phyloP scores from a whole-genome alignment of 2,113 vertebrate species.

The Rissa tridactyla region DNA sequence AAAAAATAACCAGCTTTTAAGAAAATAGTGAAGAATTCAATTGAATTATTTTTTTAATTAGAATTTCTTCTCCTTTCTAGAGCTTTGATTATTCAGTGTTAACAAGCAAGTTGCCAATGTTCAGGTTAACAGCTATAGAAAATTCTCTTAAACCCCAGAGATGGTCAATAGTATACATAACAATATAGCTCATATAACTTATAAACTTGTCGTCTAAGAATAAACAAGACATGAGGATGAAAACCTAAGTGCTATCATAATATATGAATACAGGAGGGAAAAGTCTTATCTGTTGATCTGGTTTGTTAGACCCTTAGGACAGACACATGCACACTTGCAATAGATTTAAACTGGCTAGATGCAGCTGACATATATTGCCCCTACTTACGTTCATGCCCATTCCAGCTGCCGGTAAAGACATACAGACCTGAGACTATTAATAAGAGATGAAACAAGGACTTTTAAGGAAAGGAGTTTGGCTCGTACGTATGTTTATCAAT shows the following conservation, averaged over 20 bases:
- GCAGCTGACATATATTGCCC: not conserved
- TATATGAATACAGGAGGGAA: not conserved
- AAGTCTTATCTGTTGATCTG: not conserved
- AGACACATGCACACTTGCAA: not conserved
- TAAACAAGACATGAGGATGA: not conserved
- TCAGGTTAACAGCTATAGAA: not conserved
- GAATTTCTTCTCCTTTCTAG: not conserved
- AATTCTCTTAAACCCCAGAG: not conserved
- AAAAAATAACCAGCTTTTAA: not conserved
- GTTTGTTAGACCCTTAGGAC: not conserved
- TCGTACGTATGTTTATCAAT: not conserved
- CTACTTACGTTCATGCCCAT: not conserved
- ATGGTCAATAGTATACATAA: not conserved
- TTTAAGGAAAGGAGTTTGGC: not conserved
- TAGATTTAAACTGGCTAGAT: not conserved
- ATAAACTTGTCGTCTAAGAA: not conserved
- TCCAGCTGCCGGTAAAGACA: not conserved
- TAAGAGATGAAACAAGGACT: not conserved
- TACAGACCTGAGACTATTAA: not conserved
- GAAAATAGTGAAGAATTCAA: not conserved
- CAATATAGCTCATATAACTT: not conserved
- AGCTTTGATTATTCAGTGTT: not conserved
- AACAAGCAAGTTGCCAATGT: not conserved
- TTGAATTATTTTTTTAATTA: not conserved
- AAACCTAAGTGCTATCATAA: not conserved